phyloP scores from a whole-genome alignment of 1,140 invertebrate species.

The Eueides isabella region DNA sequence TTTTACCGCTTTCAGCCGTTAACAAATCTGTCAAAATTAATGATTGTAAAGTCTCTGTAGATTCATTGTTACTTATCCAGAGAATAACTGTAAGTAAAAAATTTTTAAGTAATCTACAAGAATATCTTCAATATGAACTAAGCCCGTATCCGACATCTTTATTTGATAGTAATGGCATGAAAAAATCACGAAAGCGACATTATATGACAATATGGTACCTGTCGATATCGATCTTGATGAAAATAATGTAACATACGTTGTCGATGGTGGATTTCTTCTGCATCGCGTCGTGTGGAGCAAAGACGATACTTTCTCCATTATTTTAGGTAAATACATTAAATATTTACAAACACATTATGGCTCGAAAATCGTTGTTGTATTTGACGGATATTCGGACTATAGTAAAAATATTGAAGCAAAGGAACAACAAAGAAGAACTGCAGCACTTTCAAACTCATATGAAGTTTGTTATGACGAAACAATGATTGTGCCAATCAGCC shows the following conservation, averaged over 20 bases:
- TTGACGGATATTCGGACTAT: conserved; percentile 53
- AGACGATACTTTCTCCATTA: conserved; percentile 45
- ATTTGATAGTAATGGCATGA: conserved; percentile 68
- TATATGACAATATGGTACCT: conserved; percentile 57
- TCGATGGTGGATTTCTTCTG: conserved; percentile 51
- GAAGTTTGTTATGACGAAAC: conserved; percentile 58
- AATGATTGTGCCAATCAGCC: conserved; percentile 53
- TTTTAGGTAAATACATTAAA: conserved; percentile 44
- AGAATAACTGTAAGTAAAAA: conserved; percentile 60
- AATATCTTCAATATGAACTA: conserved; percentile 69
- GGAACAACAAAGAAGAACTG: conserved; percentile 51
- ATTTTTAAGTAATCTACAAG: conserved; percentile 54
- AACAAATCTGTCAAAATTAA: conserved; percentile 51
- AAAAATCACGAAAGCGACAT: conserved; percentile 63
- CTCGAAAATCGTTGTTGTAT: conserved; percentile 51
- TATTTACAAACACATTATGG: conserved; percentile 46
- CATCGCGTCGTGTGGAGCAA: conserved; percentile 42
- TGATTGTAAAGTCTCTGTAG: conserved; percentile 55
- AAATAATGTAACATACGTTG: conserved; percentile 58
- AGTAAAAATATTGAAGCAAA: conserved; percentile 47
- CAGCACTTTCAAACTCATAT: conserved; percentile 46
- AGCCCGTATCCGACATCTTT: conserved; percentile 63
- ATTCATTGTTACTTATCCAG: conserved; percentile 68
- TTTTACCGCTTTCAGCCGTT: conserved; percentile 46
- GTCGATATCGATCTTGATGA: conserved; percentile 51